Evolutionary conservation across 2,888 invertebrate species (phyloP), one percentile per base, ranked within the genome.

Genomic region (Drosophila macrospina): DNA sequence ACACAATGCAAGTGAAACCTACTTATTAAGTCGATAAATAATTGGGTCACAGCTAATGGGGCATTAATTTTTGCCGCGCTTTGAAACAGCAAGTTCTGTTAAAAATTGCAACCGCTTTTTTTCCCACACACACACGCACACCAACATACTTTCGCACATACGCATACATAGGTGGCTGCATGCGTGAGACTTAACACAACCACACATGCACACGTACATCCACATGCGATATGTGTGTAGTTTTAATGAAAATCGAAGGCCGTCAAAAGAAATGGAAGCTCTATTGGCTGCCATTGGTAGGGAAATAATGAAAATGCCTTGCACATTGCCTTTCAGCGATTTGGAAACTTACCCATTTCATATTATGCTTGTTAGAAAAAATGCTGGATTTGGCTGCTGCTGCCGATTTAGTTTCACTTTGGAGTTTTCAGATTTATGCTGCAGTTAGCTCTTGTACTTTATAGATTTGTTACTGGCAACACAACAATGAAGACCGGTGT

Each of bases 301-400:
- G 16, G 0, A 32, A 32, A 13, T 7, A 34, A 36, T 32, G 41
- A 36, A 50, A 45, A 42, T 57, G 15, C 4, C 30, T 51, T 52
- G 55, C 7, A 24, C 4, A 13, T 32, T 42, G 42, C 30, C n/a
- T 8, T 39, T 6, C 26, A 5, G 11, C 34, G 15, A 11, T 54
- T 55, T 34, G 30, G 30, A 52, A 60, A 78, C 80, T 81, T 84
- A 81, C 80, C 80, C 80, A 81, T 81, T 81, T 81, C 80, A 81
- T 81, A 52, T 57, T 78, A 76, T 74, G 42, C 32, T 61, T 54
- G 47, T 62, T 50, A 37, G 47, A 28, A 45, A 63, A 63, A 57
- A 64, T 71, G 54, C 41, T 47, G 47, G 51, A 56, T 37, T 37
- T 54, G 45, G 54, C 42, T 51, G 52, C 54, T 57, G 47, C 44